Evolutionary conservation across 2,888 invertebrate species (phyloP).

Genomic region (Rambutsinella grinnellia): DNA sequence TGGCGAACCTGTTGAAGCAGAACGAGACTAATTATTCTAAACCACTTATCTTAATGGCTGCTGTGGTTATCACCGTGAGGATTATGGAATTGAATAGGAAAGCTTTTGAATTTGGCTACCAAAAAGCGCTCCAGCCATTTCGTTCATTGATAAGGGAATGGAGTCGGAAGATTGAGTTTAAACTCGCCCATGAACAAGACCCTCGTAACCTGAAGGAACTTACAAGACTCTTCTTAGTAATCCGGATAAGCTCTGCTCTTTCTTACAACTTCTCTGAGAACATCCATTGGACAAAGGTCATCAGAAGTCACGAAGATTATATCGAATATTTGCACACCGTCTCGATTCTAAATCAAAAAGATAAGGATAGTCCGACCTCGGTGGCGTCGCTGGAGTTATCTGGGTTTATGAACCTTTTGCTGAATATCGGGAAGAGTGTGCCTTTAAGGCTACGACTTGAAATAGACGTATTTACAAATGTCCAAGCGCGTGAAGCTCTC

Average conservation of each 20-base stretch:
- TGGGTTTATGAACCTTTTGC: background rate
- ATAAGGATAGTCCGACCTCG: background rate
- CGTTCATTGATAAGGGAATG: background rate
- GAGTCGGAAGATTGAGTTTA: background rate
- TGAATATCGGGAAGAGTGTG: background rate
- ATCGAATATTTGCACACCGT: constrained; percentile 19
- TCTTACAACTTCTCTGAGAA: background rate
- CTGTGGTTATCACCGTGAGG: constrained; percentile 7
- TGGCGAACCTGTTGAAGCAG: background rate
- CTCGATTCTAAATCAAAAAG: constrained; percentile 15
- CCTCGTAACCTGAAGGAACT: background rate
- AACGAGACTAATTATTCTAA: constrained; percentile 29
- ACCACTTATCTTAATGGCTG: background rate
- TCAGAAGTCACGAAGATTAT: constrained; percentile 9
- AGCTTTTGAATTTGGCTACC: background rate
- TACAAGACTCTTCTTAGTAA: background rate
- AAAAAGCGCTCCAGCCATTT: background rate
- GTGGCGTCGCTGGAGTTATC: background rate
- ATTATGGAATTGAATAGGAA: constrained; percentile 23
- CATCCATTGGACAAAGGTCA: background rate
- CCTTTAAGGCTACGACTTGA: constrained; percentile 11
- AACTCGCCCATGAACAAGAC: background rate
- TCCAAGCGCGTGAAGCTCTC: background rate
- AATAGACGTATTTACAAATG: background rate
- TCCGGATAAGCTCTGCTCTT: background rate